Evolutionary conservation across 1,140 invertebrate genomes (phyloP), one percentile per base, ranked within the genome.

Genomic region (Caerostris darwini): DNA sequence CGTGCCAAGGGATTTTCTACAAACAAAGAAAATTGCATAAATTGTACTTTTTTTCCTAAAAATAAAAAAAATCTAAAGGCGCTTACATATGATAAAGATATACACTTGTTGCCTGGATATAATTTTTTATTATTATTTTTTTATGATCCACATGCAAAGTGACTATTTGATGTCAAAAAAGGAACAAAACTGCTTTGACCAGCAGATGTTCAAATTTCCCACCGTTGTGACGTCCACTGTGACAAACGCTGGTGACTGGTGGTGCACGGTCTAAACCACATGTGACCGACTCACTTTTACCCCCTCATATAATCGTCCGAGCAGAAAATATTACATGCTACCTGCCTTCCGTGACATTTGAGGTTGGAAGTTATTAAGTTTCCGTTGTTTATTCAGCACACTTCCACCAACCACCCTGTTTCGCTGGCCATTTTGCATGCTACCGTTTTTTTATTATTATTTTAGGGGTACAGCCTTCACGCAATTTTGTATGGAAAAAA

Each of bases 181-280:
- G 54, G 54, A 71, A 17, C 50, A 12, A 56, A 67, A 82, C 54
- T 12, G 7, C 17, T 14, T n/a, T 34, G 34, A 34, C 14, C 12
- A 64, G 12, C 92, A 94, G 92, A 89, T 94, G 92, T 87, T 14
- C 56, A 56, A 50, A 81, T 94, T 64, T 94, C 92, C 92, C 92
- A 94, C 61, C 58, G 12, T 19, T 81, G 58, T 56, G 90, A 83
- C 90, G 77, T 92, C 58, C 54, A 53, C 17, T 14, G 54, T 93
- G 83, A 87, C 92, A 93, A 87, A 71, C 54, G 64, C 5, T 50
- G 53, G 92, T 86, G 83, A 86, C 85, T 71, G 56, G 56, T 17
- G 34, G 85, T 61, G 53, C 85, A 57, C 53, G 85, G 86, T 77
- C 64, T 54, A 56, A 85, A 85, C 83, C 83, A n/a, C 83, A 58